Base-by-base conservation (phyloP, 2,113 vertebrate species). In the Anser brachyrhynchus region DNA sequence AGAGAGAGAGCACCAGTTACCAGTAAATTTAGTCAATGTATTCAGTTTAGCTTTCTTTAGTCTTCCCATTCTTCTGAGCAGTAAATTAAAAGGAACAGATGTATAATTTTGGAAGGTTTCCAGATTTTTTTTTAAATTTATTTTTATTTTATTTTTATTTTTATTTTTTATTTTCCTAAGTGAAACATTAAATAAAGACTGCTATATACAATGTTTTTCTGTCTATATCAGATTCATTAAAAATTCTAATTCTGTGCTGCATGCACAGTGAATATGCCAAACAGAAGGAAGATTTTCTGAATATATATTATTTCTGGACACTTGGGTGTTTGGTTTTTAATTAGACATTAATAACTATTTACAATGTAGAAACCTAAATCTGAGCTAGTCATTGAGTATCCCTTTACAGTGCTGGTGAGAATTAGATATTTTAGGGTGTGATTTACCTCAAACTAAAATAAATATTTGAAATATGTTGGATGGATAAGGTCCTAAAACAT, bases 61-160 rank as follows among this genome's bases (percentile, higher is more conserved):
- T 95, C 37, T 93, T 11, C 49, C 49, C 39, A 84, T 75, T 90
- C 19, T n/a, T 96, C 75, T 78, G 28, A 88, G 21, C 11, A 73
- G 33, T 79, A 90, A 62, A 95, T 97, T 85, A 87, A 96, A 94
- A 84, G 64, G 28, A 84, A 77, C 57, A 94, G 84, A 78, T 73
- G 35, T 66, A 89, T 84, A 66, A 89, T 74, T 94, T 66, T 66
- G 73, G 61, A 90, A 70, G 11, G 55, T 90, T 91, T 96, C 58
- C 52, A 93, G 51, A 84, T 77, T 85, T 18, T 52, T 20, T 21
- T 49, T 22, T 18, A 44, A 35, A 35, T 39, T 39, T 39, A 44
- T 44, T 44, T 46, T 35, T 35, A 3, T 46, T 46, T 46, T 46
- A 46, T 20, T 46, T 46, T 46, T 46, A 46, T 46, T 19, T 46